Conservation (phyloP, 2,797 vertebrate genomes). For the Coracias cyanogaster region DNA sequence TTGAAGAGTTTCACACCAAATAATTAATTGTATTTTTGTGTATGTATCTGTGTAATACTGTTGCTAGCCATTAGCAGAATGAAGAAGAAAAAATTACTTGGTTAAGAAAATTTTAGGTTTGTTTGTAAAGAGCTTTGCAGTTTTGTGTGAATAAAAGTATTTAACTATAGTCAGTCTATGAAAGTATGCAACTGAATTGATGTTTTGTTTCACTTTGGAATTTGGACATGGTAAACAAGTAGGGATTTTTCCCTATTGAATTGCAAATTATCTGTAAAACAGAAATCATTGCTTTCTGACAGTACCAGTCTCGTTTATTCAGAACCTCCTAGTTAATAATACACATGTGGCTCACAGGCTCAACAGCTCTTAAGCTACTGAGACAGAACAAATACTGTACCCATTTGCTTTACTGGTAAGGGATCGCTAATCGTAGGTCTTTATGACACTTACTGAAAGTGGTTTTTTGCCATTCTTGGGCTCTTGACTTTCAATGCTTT, state of each 20-base stretch:
- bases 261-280: slow-evolving; percentile 24
- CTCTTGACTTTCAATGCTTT: not conserved
- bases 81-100: not conserved
- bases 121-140: not conserved
- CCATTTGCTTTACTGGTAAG: slow-evolving; percentile 26
- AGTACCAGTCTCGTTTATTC: slow-evolving; percentile 6
- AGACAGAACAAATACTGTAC: slow-evolving; percentile 7
- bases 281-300: slow-evolving; percentile 25
- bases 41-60: not conserved
- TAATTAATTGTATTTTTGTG: not conserved
- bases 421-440: not conserved
- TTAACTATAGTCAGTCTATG: not conserved
- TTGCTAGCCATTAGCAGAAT: not conserved
- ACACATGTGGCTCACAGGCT: not conserved
- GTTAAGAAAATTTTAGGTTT: not conserved
- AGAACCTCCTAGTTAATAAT: slow-evolving; percentile 37
- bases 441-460: not conserved
- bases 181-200: not conserved
- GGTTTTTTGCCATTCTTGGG: not conserved
- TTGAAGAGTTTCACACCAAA: not conserved
- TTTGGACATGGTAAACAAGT: slow-evolving; percentile 2
- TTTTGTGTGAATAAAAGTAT: not conserved
- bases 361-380: not conserved
- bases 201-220: not conserved
- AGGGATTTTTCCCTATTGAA: not conserved